Percentiles rank a stretch among this genome's conserved stretches.
Conservation (phyloP, 2,888 invertebrate species). For the Cheilosia grossa region DNA sequence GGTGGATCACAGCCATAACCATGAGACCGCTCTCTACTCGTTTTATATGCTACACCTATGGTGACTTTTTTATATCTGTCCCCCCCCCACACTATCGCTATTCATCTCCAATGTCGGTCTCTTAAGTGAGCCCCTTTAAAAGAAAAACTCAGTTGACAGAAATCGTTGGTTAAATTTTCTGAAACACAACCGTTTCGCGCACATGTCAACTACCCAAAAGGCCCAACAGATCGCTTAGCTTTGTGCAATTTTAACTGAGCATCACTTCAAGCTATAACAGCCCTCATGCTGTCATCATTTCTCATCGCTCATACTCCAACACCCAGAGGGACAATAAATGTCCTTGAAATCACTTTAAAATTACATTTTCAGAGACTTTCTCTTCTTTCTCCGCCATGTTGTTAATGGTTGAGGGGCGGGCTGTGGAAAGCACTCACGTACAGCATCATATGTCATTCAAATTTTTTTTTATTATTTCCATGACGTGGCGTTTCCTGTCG, state of each 20-base stretch:
- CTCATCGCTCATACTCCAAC: constrained; percentile 39
- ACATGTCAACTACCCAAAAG: neutral
- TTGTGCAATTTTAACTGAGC: constrained; percentile 55
- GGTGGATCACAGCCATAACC: too few species aligned
- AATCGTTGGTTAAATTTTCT: neutral
- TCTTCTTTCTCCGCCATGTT: constrained; percentile 25
- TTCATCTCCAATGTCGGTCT: too few species aligned
- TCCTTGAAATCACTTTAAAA: constrained; percentile 65
- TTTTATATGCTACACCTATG: too few species aligned
- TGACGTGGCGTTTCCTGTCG: neutral
- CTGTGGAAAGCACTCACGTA: constrained; percentile 57
- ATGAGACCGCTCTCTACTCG: too few species aligned
- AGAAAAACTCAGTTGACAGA: neutral
- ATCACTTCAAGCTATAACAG: constrained; percentile 59
- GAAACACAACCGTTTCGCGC: neutral
- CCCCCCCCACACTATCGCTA: too few species aligned
- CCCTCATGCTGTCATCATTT: constrained; percentile 60
- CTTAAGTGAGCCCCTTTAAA: too few species aligned
- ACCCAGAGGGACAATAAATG: constrained; percentile 47
- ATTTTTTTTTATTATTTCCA: constrained; percentile 69
- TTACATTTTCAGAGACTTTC: constrained; percentile 54
- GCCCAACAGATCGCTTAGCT: neutral
- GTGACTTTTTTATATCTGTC: too few species aligned
- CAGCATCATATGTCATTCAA: constrained; percentile 71
- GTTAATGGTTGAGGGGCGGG: constrained; percentile 8